phyloP scores from a whole-genome alignment of 2,797 vertebrate genomes.

The Ceryle rudis region DNA sequence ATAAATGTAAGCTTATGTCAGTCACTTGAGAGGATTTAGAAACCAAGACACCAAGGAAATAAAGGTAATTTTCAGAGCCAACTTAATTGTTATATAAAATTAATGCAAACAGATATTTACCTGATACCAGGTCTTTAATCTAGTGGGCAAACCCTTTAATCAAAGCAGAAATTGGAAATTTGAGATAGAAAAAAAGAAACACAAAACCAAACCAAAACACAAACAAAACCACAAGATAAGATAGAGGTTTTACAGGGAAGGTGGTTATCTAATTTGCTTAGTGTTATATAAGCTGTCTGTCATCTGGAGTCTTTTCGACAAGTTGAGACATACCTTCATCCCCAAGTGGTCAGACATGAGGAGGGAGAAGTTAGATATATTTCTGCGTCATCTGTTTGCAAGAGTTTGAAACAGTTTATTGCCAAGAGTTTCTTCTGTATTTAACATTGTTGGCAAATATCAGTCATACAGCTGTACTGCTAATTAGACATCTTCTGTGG shows the following conservation, averaged over 20 bases:
- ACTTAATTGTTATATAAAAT: neutral
- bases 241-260: neutral
- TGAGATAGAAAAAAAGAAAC: neutral
- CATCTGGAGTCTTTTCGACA: neutral
- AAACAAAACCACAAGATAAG: neutral
- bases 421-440: neutral
- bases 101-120: neutral
- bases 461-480: neutral
- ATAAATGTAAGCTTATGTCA: neutral
- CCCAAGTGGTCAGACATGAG: neutral
- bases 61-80: neutral
- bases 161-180: neutral
- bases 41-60: neutral
- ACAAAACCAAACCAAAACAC: fast-evolving
- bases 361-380: neutral
- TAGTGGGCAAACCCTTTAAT: neutral
- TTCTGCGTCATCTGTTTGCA: neutral
- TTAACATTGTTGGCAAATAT: neutral
- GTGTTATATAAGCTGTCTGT: neutral
- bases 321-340: neutral
- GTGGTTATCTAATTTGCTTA: neutral
- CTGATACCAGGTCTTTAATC: neutral
- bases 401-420: neutral
- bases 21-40: neutral
- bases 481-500: neutral